Percentiles rank a stretch among this genome's conserved stretches.
These are phyloP conservation scores for Leptoclinus maculatus DNA, from an alignment of 2,797 vertebrate genomes.

Conservation along the genomic window DNA sequence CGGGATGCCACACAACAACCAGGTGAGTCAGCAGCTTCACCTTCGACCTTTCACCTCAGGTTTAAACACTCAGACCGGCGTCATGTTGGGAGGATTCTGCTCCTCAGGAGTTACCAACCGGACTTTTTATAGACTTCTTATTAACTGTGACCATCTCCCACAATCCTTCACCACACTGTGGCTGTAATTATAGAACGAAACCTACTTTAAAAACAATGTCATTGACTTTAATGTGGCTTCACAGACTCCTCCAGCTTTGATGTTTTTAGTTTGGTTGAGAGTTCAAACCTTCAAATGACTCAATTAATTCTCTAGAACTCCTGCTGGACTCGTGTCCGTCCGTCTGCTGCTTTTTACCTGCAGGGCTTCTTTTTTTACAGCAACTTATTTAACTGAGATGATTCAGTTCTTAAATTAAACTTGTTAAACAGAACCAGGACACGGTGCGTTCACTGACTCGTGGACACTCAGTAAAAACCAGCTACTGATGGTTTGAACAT, in stretches of 20 bases:
- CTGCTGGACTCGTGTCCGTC: not conserved
- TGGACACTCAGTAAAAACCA: not conserved
- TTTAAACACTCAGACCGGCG: not conserved
- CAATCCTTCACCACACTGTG: not conserved
- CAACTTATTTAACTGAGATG: not conserved
- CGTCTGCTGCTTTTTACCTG: not conserved
- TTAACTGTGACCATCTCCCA: not conserved
- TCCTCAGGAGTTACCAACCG: not conserved
- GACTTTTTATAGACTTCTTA: not conserved
- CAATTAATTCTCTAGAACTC: not conserved
- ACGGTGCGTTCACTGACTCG: not conserved
- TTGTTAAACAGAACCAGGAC: not conserved
- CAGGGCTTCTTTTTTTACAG: not conserved
- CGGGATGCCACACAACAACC: conserved; percentile 81
- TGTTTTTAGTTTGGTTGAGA: not conserved
- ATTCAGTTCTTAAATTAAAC: conserved; percentile 1
- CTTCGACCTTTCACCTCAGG: not conserved
- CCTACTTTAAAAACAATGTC: not conserved
- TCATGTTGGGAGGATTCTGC: no score
- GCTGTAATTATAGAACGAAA: not conserved
- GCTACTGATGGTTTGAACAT: no score
- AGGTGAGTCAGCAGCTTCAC: conserved; percentile 61
- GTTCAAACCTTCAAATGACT: not conserved
- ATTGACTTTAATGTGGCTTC: not conserved
- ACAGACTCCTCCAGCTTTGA: not conserved